A percentile compares a stretch with the other conserved stretches of the same genome.
phyloP scores from a whole-genome alignment of 37 sponge, comb jelly and placozoan genomes.

The Ianthella basta region DNA sequence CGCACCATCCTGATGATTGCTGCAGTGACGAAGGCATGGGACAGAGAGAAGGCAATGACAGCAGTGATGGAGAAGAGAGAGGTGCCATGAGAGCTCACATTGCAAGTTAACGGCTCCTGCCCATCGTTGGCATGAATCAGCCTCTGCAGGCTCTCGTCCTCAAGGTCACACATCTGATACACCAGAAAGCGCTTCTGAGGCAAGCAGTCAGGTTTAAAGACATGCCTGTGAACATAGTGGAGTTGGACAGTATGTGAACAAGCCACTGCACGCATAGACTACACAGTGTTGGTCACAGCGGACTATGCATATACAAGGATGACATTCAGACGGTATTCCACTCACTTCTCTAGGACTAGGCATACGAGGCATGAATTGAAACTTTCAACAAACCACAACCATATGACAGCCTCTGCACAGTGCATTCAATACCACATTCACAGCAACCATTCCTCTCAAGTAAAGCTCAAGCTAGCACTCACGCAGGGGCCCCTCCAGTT shows the following conservation, averaged over 20 bases:
- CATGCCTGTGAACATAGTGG: neutral
- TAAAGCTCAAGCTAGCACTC: too few species aligned
- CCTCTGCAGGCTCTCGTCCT: slow-evolving; percentile 51
- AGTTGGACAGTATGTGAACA: neutral
- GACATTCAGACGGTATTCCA: too few species aligned
- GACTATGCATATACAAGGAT: too few species aligned
- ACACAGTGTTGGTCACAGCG: too few species aligned
- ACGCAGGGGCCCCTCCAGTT: neutral
- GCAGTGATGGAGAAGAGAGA: neutral
- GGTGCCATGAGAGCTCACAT: slow-evolving; percentile 37
- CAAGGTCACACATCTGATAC: slow-evolving; percentile 81
- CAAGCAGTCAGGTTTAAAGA: slow-evolving; percentile 46
- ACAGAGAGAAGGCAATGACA: neutral
- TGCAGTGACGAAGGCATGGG: neutral
- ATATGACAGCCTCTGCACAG: too few species aligned
- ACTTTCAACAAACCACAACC: too few species aligned
- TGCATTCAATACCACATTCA: too few species aligned
- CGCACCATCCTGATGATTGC: slow-evolving; percentile 47
- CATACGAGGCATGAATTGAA: too few species aligned
- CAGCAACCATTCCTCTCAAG: too few species aligned
- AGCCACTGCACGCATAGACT: neutral
- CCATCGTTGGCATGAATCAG: slow-evolving; percentile 70
- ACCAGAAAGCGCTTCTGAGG: slow-evolving; percentile 56
- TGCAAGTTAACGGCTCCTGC: slow-evolving; percentile 49
- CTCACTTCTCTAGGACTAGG: too few species aligned